These are phyloP conservation scores for Sula dactylatra DNA, from an alignment of 2,113 vertebrate genomes.

Conservation along the genomic window DNA sequence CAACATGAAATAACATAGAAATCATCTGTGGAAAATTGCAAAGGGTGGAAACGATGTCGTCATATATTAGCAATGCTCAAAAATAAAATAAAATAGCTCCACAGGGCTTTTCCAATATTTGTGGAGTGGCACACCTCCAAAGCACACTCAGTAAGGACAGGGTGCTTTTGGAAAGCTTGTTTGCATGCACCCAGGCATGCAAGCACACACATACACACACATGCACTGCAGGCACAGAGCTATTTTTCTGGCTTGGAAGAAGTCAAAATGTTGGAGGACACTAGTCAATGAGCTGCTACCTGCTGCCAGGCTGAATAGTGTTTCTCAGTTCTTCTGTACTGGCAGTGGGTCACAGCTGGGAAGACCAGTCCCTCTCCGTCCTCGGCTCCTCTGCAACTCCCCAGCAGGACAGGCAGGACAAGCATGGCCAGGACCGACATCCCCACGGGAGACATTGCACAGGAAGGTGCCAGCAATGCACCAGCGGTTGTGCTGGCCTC, in stretches of 20 bases:
- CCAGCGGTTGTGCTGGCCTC: neutral
- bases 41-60: neutral
- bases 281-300: neutral
- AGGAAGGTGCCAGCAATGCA: neutral
- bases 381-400: neutral
- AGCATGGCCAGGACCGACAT: accelerated
- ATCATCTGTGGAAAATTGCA: constrained; percentile 35
- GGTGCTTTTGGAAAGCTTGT: constrained; percentile 30
- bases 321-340: neutral
- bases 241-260: constrained; percentile 19
- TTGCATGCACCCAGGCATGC: constrained; percentile 11
- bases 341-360: neutral
- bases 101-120: constrained; percentile 51
- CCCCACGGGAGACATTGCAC: neutral
- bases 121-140: constrained; percentile 48
- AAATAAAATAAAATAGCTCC: constrained; percentile 43
- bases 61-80: constrained; percentile 33
- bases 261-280: neutral
- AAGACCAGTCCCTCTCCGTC: neutral
- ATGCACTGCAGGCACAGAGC: neutral
- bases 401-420: neutral
- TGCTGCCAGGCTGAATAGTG: neutral
- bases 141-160: constrained; percentile 17
- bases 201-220: neutral
- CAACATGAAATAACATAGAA: constrained; percentile 10